Percentiles rank a stretch among this genome's conserved stretches.
Conservation (phyloP, 2,888 invertebrate species). For the Gortyna flavago region DNA sequence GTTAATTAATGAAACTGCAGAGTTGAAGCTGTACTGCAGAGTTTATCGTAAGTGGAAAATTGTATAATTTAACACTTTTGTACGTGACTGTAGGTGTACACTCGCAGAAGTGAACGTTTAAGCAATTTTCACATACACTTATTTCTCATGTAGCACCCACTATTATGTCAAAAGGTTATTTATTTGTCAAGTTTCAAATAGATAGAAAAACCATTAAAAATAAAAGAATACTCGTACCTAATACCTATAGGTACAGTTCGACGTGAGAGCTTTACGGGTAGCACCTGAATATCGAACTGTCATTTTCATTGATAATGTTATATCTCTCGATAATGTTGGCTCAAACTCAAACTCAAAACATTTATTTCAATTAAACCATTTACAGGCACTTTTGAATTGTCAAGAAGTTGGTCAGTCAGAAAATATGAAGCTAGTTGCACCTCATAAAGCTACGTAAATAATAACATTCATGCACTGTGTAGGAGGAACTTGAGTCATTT, state of each 20-base stretch:
- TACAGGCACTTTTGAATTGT: no score
- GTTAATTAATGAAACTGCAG: constrained; percentile 41
- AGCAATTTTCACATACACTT: not conserved
- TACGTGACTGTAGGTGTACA: not conserved
- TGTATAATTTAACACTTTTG: not conserved
- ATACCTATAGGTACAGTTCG: no score
- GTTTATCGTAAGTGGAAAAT: constrained; percentile 33
- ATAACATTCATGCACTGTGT: not conserved
- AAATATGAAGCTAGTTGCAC: no score
- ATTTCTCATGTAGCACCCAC: no score
- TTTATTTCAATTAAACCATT: no score
- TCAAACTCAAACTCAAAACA: no score
- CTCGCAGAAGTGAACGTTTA: not conserved
- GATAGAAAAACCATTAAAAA: no score
- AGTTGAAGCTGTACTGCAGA: constrained; percentile 18
- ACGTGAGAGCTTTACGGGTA: no score
- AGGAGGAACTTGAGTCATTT: not conserved
- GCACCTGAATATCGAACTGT: not conserved
- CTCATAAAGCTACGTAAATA: not conserved
- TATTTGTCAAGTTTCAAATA: not conserved
- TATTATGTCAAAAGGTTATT: not conserved
- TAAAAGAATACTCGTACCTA: no score
- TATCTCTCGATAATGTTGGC: no score
- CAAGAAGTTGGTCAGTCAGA: no score
- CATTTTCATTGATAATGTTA: not conserved